Percentiles rank a stretch among this genome's conserved stretches.
Evolutionary conservation across 2,888 invertebrate species (phyloP).

Genomic region (Nomada fabriciana): DNA sequence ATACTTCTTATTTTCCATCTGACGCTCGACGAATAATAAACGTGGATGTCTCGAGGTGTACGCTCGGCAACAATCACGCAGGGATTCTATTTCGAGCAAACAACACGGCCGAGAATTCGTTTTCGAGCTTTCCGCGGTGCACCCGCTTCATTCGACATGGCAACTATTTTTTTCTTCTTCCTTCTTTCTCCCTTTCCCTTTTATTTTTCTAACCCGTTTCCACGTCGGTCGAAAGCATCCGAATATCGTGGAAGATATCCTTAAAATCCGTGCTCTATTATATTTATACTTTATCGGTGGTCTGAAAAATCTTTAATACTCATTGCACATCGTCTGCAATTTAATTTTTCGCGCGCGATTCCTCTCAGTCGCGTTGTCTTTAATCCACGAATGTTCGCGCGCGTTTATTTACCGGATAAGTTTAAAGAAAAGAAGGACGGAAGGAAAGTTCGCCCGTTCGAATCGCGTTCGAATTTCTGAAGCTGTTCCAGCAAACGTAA

Average conservation of each 20-base stretch:
- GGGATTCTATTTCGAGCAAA: slow-evolving; percentile 44
- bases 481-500: background rate
- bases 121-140: slow-evolving; percentile 16
- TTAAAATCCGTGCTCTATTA: too few species aligned
- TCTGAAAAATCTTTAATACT: too few species aligned
- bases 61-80: slow-evolving; percentile 32
- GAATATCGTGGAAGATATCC: too few species aligned
- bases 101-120: slow-evolving; percentile 29
- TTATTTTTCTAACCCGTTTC: background rate
- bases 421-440: background rate
- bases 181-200: background rate
- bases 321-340: background rate
- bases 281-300: too few species aligned
- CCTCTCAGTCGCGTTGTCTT: too few species aligned
- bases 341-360: background rate
- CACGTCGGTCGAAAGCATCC: too few species aligned
- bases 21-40: slow-evolving; percentile 49
- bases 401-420: background rate
- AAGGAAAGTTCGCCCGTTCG: background rate
- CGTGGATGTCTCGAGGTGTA: slow-evolving; percentile 25
- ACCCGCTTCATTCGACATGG: background rate
- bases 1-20: slow-evolving; percentile 39
- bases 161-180: background rate
- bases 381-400: too few species aligned
- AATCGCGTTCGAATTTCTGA: background rate